Percentiles rank a stretch among this genome's conserved stretches.
These are phyloP conservation scores for Spodoptera littoralis DNA, from an alignment of 2,888 invertebrate species.

Conservation along the genomic window DNA sequence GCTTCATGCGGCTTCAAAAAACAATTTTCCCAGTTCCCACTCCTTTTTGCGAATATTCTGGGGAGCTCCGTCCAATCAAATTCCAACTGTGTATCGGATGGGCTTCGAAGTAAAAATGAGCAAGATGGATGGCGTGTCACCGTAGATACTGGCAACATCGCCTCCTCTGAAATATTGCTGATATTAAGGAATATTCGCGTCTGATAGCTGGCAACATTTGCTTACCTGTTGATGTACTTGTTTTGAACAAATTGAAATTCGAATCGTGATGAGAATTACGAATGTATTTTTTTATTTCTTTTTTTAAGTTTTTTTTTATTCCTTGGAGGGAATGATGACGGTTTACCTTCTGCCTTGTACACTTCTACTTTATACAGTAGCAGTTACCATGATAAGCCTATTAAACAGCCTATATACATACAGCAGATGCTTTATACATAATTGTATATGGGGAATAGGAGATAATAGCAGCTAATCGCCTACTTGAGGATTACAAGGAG, in stretches of 20 bases:
- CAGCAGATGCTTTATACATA: no score
- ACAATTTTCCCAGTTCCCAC: slow-evolving; percentile 48
- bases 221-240: slow-evolving; percentile 46
- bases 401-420: no score
- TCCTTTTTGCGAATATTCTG: slow-evolving; percentile 47
- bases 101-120: slow-evolving; percentile 67
- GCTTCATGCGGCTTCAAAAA: slow-evolving; percentile 50
- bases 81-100: slow-evolving; percentile 55
- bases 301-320: no score
- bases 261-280: slow-evolving; percentile 1
- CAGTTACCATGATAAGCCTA: no score
- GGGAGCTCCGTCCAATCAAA: slow-evolving; percentile 65
- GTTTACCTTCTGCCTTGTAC: no score
- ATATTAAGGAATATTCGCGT: slow-evolving; percentile 30
- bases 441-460: no score
- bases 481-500: no score
- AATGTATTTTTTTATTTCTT: neutral
- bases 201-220: slow-evolving; percentile 22
- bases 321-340: no score
- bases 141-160: slow-evolving; percentile 34
- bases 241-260: slow-evolving; percentile 13
- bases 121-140: slow-evolving; percentile 72
- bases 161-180: slow-evolving; percentile 45
- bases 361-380: no score
- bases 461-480: no score